Evolutionary conservation across 2,113 vertebrate species (phyloP).

Genomic region (Heptranchias perlo): DNA sequence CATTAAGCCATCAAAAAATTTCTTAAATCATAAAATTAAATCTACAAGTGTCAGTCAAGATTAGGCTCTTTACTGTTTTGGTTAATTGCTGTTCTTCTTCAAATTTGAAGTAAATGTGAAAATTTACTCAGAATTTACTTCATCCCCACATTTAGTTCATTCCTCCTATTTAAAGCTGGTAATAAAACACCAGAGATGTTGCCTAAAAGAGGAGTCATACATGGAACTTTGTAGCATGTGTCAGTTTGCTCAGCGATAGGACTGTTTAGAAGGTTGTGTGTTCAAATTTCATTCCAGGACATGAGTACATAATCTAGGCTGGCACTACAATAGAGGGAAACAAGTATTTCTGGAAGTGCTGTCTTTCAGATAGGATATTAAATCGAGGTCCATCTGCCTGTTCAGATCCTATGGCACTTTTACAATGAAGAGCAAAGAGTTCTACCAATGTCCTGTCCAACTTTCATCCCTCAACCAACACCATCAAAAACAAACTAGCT

Average conservation of each 20-base stretch:
- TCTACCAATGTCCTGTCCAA: background rate
- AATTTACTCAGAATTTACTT: background rate
- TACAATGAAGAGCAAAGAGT: background rate
- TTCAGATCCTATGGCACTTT: background rate
- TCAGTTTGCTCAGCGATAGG: too few relatives aligned
- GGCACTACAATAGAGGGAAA: background rate
- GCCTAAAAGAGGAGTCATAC: too few relatives aligned
- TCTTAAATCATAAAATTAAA: background rate
- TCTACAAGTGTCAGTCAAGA: background rate
- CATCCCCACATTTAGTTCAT: background rate
- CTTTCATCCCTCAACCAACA: background rate
- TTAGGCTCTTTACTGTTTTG: background rate
- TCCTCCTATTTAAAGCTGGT: background rate
- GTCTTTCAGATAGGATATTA: background rate
- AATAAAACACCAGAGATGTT: background rate
- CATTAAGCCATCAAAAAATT: background rate
- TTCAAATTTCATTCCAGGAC: too few relatives aligned
- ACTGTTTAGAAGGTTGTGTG: too few relatives aligned
- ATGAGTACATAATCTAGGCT: too few relatives aligned
- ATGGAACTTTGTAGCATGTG: too few relatives aligned
- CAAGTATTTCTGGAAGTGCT: background rate
- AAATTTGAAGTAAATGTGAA: background rate
- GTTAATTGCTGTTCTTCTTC: background rate
- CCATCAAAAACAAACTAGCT: background rate
- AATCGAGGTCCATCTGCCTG: background rate